Base-by-base conservation (phyloP, 1,140 invertebrate species). In the Sycobia sp. region DNA sequence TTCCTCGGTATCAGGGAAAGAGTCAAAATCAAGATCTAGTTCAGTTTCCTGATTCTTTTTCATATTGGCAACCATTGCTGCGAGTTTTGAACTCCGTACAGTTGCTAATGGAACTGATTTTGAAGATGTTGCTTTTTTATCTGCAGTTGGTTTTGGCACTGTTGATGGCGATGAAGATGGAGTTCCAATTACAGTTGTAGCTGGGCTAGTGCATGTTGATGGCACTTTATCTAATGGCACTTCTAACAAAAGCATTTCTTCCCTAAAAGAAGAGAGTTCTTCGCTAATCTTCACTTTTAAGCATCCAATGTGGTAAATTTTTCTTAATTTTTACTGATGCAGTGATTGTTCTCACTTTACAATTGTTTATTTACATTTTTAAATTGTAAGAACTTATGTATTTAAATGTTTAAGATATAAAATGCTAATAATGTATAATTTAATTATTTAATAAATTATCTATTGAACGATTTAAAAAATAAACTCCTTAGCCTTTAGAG, bases 1-100 rank as follows among this genome's bases (percentile, higher is more conserved):
- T 0, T 72, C 63, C 14, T 75, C 71, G 0, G 38, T 9, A 11
- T 62, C 59, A 13, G 68, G 38, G 8, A 50, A 47, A 9, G 44
- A 50, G 4, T 71, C 69, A 0, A 73, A 10, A n/a, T 77, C 67
- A 7, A 60, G 16, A 2, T 76, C 69, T 1, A 49, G 18, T 1
- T 68, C 69, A 29, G 50, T 11, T 13, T 71, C 66, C 11, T 66
- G 67, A 23, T 50, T 50, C 53, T 73, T 76, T 20, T 74, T 77
- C 38, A 82, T 73, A 49, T 79, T 81, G 9, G 78, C 78, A 9
- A 74, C 80, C 80, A 82, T 82, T 0, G 80, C 80, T 2, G 72
- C 71, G 0, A 82, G 71, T 32, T 82, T 82, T 0, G 80, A 78
- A 41, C 79, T 82, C 44, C 76, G 73, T 13, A 77, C 53, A 18